Evolutionary conservation across 2,888 invertebrate genomes (phyloP).

Genomic region (Scaptomyza cyrtandrae): DNA sequence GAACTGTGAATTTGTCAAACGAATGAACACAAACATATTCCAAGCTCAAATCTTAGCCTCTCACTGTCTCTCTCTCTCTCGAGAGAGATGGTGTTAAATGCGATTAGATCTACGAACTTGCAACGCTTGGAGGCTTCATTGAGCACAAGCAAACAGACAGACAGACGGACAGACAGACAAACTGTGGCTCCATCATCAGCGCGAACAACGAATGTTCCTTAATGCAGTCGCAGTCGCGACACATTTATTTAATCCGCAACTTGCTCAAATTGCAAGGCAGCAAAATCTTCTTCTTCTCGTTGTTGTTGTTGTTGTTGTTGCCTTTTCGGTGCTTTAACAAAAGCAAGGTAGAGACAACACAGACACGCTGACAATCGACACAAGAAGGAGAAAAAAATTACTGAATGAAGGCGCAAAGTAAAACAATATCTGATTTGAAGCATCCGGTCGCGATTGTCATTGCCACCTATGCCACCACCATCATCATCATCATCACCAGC

Average conservation of each 20-base stretch:
- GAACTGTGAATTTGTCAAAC: slow-evolving; percentile 49
- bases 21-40: slow-evolving; percentile 19
- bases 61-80: background rate
- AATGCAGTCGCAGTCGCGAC: slow-evolving; percentile 62
- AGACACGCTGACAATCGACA: slow-evolving; percentile 76
- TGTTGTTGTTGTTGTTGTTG: slow-evolving; percentile 40
- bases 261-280: slow-evolving; percentile 69
- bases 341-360: slow-evolving; percentile 47
- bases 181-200: slow-evolving; percentile 28
- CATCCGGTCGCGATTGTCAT: slow-evolving; percentile 84
- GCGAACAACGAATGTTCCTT: slow-evolving; percentile 2
- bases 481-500: slow-evolving; percentile 10
- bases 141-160: slow-evolving; percentile 26
- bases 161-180: background rate
- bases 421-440: slow-evolving; percentile 84
- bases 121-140: slow-evolving; percentile 39
- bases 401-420: slow-evolving; percentile 79
- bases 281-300: slow-evolving; percentile 34
- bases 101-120: slow-evolving; percentile 68
- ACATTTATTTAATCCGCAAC: slow-evolving; percentile 75
- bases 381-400: slow-evolving; percentile 49
- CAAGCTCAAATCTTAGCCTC: background rate
- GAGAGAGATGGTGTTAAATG: slow-evolving; percentile 57
- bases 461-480: slow-evolving; percentile 78
- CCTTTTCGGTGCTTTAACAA: slow-evolving; percentile 47